These are phyloP conservation scores for Mustelus asterias DNA, from an alignment of 2,113 vertebrate species.

Conservation along the genomic window DNA sequence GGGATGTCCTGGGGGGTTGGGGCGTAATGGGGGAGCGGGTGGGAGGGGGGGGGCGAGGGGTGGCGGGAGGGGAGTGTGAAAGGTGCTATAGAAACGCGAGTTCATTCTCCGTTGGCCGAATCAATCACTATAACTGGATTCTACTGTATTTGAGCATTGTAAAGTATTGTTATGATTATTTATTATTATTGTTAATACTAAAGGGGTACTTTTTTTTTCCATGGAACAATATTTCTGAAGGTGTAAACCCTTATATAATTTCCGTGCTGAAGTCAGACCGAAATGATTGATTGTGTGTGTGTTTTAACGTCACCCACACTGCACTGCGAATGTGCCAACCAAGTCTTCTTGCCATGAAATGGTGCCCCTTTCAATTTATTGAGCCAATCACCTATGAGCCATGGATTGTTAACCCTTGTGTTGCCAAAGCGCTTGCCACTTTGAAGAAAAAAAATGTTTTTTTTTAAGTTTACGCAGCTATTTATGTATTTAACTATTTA, in stretches of 20 bases:
- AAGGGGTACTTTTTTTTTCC: neutral
- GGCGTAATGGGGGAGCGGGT: too few species aligned
- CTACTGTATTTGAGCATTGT: conserved; percentile 6
- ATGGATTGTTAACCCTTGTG: conserved; percentile 25
- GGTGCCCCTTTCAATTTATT: conserved; percentile 3
- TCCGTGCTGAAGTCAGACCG: neutral
- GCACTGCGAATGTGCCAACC: conserved; percentile 3
- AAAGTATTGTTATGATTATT: neutral
- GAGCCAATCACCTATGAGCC: conserved; percentile 24
- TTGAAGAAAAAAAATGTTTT: conserved; percentile 8
- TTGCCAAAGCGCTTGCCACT: conserved; percentile 38
- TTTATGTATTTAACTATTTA: conserved; percentile 16
- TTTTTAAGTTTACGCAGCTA: conserved; percentile 12
- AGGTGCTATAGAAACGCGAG: neutral
- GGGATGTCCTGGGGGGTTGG: too few species aligned
- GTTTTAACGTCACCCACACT: neutral
- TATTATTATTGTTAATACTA: neutral
- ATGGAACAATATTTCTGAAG: neutral
- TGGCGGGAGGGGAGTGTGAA: neutral
- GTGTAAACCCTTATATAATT: neutral
- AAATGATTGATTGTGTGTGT: neutral
- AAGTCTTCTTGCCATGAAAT: neutral
- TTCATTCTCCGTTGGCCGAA: neutral
- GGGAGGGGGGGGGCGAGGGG: neutral
- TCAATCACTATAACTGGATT: neutral